These are phyloP conservation scores for Morelia viridis DNA, from an alignment of 2,797 vertebrate genomes.

Conservation along the genomic window DNA sequence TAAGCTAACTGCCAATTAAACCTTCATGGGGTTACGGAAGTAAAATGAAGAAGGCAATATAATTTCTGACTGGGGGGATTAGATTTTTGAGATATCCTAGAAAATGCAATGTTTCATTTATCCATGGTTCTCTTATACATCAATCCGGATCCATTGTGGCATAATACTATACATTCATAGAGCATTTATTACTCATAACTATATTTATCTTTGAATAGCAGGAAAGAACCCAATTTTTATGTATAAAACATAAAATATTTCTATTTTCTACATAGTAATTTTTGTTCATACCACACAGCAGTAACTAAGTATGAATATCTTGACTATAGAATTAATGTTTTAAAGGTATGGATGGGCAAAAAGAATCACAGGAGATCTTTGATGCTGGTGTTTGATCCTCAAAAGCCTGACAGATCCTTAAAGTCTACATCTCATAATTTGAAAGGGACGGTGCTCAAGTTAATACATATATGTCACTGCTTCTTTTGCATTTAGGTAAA, in stretches of 20 bases:
- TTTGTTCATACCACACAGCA: neutral
- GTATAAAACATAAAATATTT: neutral
- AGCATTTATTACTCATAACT: conserved; percentile 55
- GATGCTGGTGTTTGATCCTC: neutral
- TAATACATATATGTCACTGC: neutral
- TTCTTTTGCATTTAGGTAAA: neutral
- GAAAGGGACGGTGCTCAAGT: neutral
- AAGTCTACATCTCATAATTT: neutral
- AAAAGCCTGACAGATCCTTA: neutral
- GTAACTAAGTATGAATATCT: neutral
- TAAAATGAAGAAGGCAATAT: conserved; percentile 63
- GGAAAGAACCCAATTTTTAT: conserved; percentile 12
- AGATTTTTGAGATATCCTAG: conserved; percentile 56
- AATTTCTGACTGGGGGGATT: conserved; percentile 60
- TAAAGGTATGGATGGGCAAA: neutral
- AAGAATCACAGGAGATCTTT: neutral
- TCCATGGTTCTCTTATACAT: conserved; percentile 49
- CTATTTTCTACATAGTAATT: neutral
- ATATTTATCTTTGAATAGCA: conserved; percentile 41
- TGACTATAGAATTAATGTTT: neutral
- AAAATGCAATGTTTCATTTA: conserved; percentile 50
- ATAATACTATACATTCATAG: conserved; percentile 40
- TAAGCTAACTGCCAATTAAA: conserved; percentile 72
- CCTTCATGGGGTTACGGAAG: conserved; percentile 61
- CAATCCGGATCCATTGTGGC: conserved; percentile 35